A percentile compares a stretch with the other conserved stretches of the same genome.
phyloP scores from a whole-genome alignment of 2,888 invertebrate genomes.

The Amblyjoppa proteus region DNA sequence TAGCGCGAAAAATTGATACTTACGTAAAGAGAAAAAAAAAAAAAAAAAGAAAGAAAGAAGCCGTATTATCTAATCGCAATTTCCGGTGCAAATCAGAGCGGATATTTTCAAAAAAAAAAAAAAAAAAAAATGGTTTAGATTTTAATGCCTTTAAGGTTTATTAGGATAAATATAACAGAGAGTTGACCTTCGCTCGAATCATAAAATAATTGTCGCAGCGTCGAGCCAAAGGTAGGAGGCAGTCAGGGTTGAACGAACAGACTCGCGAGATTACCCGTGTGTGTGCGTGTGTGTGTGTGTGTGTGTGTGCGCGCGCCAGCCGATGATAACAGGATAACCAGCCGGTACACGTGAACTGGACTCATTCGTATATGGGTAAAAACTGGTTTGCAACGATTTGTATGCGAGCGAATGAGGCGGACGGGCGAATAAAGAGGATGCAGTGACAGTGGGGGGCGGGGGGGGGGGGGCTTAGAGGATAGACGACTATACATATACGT shows the following conservation, averaged over 20 bases:
- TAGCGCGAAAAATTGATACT: conserved; percentile 5
- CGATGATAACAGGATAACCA: conserved; percentile 65
- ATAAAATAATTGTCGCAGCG: conserved; percentile 18
- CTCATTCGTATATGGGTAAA: conserved; percentile 64
- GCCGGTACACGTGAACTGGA: conserved; percentile 51
- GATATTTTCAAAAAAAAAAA: not conserved
- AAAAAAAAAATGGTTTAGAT: not conserved
- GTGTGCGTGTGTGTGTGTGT: no score
- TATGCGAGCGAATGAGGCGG: conserved; percentile 34
- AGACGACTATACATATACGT: not conserved
- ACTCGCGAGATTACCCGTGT: conserved; percentile 25
- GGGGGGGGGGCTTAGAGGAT: not conserved
- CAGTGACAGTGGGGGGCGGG: not conserved
- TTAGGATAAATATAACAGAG: not conserved
- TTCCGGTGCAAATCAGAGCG: not conserved
- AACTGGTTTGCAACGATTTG: conserved; percentile 65
- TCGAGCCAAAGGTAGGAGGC: not conserved
- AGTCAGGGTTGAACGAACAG: conserved; percentile 59
- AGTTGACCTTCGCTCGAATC: conserved; percentile 30
- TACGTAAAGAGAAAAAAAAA: not conserved
- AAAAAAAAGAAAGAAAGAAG: not conserved
- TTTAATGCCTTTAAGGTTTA: not conserved
- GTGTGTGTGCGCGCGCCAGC: conserved; percentile 18
- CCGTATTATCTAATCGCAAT: not conserved
- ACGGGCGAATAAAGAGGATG: conserved; percentile 18